Percentiles rank a stretch among this genome's conserved stretches.
Conservation (phyloP, 2,888 invertebrate genomes). For the Papilio demoleus region DNA sequence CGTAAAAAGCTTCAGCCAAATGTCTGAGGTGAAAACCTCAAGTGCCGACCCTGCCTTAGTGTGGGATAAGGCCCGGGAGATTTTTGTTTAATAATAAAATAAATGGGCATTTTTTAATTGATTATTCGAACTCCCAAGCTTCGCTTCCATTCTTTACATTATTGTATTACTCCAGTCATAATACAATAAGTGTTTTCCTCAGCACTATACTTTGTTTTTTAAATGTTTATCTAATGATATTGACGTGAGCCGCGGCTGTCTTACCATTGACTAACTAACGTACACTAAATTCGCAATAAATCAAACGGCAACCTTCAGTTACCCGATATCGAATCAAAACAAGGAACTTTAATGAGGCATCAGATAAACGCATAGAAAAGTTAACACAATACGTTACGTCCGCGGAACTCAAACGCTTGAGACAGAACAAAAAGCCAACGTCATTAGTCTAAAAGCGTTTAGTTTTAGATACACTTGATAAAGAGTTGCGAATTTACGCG, state of each 20-base stretch:
- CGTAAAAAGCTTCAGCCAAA: no score
- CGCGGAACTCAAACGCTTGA: slow-evolving; percentile 37
- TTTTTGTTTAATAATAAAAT: no score
- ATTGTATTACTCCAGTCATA: no score
- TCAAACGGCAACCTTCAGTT: slow-evolving; percentile 26
- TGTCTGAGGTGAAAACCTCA: no score
- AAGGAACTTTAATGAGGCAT: slow-evolving; percentile 37
- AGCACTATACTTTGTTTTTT: no score
- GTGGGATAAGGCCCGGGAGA: no score
- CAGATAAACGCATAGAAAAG: slow-evolving; percentile 38
- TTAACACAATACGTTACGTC: slow-evolving; percentile 39
- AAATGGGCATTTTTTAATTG: no score
- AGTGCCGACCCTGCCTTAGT: no score
- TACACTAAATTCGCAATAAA: slow-evolving; percentile 22
- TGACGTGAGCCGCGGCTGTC: not conserved
- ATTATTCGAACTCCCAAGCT: no score
- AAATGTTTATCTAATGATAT: slow-evolving; percentile 1
- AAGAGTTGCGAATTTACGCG: slow-evolving; percentile 64
- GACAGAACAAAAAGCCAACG: slow-evolving; percentile 37
- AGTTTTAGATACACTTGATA: slow-evolving; percentile 65
- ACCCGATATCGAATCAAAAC: slow-evolving; percentile 21
- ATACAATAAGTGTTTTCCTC: no score
- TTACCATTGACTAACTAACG: slow-evolving; percentile 2
- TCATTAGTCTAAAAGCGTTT: slow-evolving; percentile 51
- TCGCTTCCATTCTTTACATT: no score